Evolutionary conservation across 2,113 vertebrate species (phyloP).

Genomic region (Anseranas semipalmata): DNA sequence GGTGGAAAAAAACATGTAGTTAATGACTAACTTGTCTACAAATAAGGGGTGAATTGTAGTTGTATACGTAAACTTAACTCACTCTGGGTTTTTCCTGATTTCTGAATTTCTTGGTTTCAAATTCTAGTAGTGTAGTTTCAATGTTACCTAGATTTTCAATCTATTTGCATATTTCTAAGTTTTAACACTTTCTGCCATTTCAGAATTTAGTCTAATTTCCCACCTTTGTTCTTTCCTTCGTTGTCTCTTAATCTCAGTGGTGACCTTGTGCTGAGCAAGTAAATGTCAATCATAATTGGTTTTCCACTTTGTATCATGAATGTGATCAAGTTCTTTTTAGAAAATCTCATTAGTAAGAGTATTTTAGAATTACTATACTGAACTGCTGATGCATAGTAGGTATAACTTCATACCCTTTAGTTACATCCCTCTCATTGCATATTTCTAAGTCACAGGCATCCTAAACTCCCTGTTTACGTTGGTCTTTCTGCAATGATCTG

Average conservation of each 20-base stretch:
- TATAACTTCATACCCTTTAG: background rate
- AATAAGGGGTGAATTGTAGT: background rate
- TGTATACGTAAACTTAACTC: background rate
- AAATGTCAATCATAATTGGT: constrained; percentile 39
- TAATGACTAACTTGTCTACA: background rate
- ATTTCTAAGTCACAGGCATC: background rate
- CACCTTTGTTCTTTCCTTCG: background rate
- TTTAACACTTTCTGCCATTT: background rate
- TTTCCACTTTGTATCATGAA: background rate
- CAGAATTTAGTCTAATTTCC: background rate
- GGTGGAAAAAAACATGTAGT: background rate
- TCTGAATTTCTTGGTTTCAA: background rate
- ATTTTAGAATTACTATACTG: background rate
- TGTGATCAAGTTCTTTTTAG: background rate
- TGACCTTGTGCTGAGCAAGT: background rate
- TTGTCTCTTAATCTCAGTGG: background rate
- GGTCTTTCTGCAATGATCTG: background rate
- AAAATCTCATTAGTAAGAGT: background rate
- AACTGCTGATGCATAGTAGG: background rate
- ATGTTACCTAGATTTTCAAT: background rate
- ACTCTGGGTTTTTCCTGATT: background rate
- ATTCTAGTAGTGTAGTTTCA: background rate
- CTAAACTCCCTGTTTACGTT: background rate
- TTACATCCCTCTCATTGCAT: background rate
- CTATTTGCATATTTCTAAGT: background rate